Evolutionary conservation across 2,888 invertebrate genomes (phyloP).

Genomic region (Ochropacha duplaris): DNA sequence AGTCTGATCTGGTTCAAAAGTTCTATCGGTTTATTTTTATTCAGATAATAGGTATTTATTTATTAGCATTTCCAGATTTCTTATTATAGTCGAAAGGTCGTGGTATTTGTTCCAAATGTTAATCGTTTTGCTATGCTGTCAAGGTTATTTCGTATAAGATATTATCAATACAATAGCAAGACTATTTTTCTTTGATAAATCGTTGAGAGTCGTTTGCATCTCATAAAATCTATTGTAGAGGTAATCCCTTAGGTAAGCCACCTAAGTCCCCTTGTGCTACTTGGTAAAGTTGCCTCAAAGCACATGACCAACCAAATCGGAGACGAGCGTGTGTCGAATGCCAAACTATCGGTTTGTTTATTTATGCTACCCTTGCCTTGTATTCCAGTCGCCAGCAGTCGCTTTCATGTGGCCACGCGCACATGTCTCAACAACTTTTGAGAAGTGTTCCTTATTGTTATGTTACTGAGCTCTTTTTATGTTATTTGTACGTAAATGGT

Average conservation of each 20-base stretch:
- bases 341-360: conserved; percentile 31
- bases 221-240: background rate
- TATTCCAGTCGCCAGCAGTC: conserved; percentile 20
- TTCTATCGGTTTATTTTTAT: conserved; percentile 7
- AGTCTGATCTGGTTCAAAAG: conserved; percentile 8
- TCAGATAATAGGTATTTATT: no score
- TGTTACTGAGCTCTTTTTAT: background rate
- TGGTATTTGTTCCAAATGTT: conserved; percentile 54
- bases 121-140: conserved; percentile 47
- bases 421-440: conserved; percentile 24
- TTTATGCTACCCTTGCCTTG: conserved; percentile 27
- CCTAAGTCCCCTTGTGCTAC: conserved; percentile 37
- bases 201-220: background rate
- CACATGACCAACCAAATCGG: conserved; percentile 32
- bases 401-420: conserved; percentile 26
- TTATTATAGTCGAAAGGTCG: conserved; percentile 47
- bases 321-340: conserved; percentile 40
- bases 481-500: background rate
- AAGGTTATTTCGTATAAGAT: conserved; percentile 41
- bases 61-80: conserved; percentile 27
- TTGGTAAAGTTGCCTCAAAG: conserved; percentile 39
- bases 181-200: no score
- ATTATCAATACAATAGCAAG: conserved; percentile 13
- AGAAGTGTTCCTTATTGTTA: conserved; percentile 19
- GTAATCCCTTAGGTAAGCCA: background rate